Evolutionary conservation across 1,140 invertebrate genomes (phyloP).

Genomic region (Solen grandis): DNA sequence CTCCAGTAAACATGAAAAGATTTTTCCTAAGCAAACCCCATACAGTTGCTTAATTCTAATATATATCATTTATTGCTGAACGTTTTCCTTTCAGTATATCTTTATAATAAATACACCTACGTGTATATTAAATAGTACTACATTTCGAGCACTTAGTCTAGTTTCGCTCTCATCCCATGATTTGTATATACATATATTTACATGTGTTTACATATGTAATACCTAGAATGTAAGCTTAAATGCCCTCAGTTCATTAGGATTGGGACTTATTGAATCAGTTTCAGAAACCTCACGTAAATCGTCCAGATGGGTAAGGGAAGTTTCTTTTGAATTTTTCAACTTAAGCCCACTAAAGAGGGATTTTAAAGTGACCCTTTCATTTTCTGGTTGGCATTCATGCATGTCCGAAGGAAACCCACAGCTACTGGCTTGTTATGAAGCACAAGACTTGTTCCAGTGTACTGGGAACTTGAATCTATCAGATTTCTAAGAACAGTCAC

Average conservation of each 20-base stretch:
- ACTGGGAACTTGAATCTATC: constrained; percentile 8
- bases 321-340: constrained; percentile 29
- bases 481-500: constrained; percentile 25
- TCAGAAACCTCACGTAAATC: neutral
- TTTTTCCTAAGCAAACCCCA: too few relatives aligned
- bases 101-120: too few relatives aligned
- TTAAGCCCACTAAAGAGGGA: neutral
- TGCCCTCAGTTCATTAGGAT: constrained; percentile 32
- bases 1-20: too few relatives aligned
- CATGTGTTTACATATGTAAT: too few relatives aligned
- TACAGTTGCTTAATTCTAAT: too few relatives aligned
- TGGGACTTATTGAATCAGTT: neutral
- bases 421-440: constrained; percentile 5
- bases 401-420: neutral
- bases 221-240: too few relatives aligned
- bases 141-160: too few relatives aligned
- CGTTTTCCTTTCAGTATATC: too few relatives aligned
- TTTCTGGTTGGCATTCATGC: neutral
- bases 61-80: too few relatives aligned
- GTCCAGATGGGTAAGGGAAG: constrained; percentile 39
- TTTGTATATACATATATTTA: too few relatives aligned
- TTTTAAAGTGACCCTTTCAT: neutral
- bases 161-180: too few relatives aligned
- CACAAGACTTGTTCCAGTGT: constrained; percentile 45
- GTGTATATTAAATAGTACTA: too few relatives aligned